Base-by-base conservation (phyloP, 2,113 vertebrate genomes). In the Phyllopteryx taeniolatus region DNA sequence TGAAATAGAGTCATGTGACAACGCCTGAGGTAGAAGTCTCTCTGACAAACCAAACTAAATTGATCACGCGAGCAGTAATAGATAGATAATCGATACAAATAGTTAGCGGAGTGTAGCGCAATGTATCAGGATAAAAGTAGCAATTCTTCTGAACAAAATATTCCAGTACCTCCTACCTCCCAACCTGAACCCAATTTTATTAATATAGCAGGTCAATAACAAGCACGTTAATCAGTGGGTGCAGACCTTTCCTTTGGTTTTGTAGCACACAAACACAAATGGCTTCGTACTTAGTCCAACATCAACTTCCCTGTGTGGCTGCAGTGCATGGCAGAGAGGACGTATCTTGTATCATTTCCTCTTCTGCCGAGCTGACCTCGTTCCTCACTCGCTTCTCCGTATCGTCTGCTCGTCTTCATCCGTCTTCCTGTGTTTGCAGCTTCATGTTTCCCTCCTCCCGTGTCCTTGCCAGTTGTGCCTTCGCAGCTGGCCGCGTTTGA, bases 271-370 rank as follows among this genome's bases (percentile, higher is more conserved):
- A 91, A 90, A 85, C 78, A 87, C 84, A 82, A 91, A 77, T 54
- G 76, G 59, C 81, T 91, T 86, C 91, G 90, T 91, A 87, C 87
- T 89, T 81, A 70, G 79, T 83, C 27, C 89, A 86, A 85, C 85
- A 90, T 92, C 87, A 90, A 86, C 87, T 90, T 89, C 85, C 83
- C 83, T 84, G 85, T 76, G 73, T 84, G 59, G 70, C n/a, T 39
- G 82, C 79, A 88, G 60, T 59, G 51, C 71, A 66, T 51, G 70
- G 60, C 70, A 65, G 75, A 82, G 77, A 81, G 65, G 76, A 85
- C 80, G 85, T 88, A 90, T 92, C 86, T 83, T 80, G 85, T 92
- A 83, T 91, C 91, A 79, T 83, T 93, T 92, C 90, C 90, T 91
- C 86, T 91, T 92, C 76, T 84, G 83, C 74, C 81, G 53, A 73